phyloP scores from a whole-genome alignment of 1,140 invertebrate genomes.

The Hyles euphorbiae region DNA sequence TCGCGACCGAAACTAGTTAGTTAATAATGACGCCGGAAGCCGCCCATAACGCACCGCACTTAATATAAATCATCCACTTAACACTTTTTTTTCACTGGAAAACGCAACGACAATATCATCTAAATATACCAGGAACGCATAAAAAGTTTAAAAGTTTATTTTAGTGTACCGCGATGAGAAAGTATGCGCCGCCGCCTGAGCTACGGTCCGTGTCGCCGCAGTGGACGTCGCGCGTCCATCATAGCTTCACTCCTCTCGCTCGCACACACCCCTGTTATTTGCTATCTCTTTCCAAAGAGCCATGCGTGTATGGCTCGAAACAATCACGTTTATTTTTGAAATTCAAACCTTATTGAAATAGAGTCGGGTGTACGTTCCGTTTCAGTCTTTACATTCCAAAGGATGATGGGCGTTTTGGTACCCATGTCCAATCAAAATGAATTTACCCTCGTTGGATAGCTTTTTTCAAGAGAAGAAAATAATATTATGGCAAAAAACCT shows the following conservation, averaged over 20 bases:
- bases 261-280: conserved; percentile 13
- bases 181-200: conserved; percentile 56
- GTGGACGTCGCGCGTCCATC: conserved; percentile 52
- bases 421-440: too few species aligned
- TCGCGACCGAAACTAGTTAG: conserved; percentile 9
- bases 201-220: conserved; percentile 50
- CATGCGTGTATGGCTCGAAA: conserved; percentile 54
- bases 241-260: conserved; percentile 43
- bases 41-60: conserved; percentile 51
- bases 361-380: conserved; percentile 25
- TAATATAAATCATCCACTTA: conserved; percentile 73
- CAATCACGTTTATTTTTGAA: conserved; percentile 58
- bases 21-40: conserved; percentile 67
- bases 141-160: conserved; percentile 66
- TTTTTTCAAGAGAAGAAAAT: too few species aligned
- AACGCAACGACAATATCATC: conserved; percentile 58
- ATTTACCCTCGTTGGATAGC: too few species aligned
- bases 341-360: conserved; percentile 51
- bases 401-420: too few species aligned
- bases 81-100: conserved; percentile 58
- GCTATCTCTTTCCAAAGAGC: conserved; percentile 36
- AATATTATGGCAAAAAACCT: too few species aligned
- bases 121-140: conserved; percentile 67
- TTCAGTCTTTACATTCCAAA: background rate
- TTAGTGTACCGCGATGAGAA: conserved; percentile 60